These are phyloP conservation scores for Paedocypris micromegethes DNA, from an alignment of 2,797 vertebrate species.

Conservation along the genomic window DNA sequence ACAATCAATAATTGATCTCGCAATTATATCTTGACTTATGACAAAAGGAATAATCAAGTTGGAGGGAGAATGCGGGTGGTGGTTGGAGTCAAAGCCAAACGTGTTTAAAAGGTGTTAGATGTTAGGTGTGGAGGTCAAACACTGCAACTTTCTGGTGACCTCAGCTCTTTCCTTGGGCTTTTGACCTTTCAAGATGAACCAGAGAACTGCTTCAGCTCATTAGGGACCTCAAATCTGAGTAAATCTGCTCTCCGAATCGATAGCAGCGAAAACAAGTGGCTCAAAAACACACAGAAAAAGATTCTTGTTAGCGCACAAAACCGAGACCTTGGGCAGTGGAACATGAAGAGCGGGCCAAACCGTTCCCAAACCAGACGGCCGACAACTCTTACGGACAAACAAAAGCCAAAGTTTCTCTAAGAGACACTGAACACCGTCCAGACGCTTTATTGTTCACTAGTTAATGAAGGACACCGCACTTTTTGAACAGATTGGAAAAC, in stretches of 20 bases:
- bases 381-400: slow-evolving; percentile 22
- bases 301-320: slow-evolving; percentile 31
- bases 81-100: slow-evolving; percentile 27
- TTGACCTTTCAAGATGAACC: slow-evolving; percentile 37
- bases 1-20: slow-evolving; percentile 49
- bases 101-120: slow-evolving; percentile 34
- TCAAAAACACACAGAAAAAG: not conserved
- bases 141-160: slow-evolving; percentile 26
- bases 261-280: slow-evolving; percentile 9
- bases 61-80: slow-evolving; percentile 20
- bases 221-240: slow-evolving; percentile 30
- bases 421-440: slow-evolving; percentile 2
- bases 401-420: slow-evolving; percentile 13
- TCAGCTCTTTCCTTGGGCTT: slow-evolving; percentile 38
- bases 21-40: slow-evolving; percentile 49
- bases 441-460: slow-evolving; percentile 31
- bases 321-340: slow-evolving; percentile 28
- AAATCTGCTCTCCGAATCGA: slow-evolving; percentile 32
- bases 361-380: slow-evolving; percentile 13
- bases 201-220: slow-evolving; percentile 30
- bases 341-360: slow-evolving; percentile 23
- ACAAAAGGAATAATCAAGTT: slow-evolving; percentile 37
- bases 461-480: slow-evolving; percentile 43
- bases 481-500: no score
- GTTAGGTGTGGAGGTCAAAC: slow-evolving; percentile 25